A percentile compares a stretch with the other conserved stretches of the same genome.
These are phyloP conservation scores for Labroides dimidiatus DNA, from an alignment of 2,797 vertebrate genomes.

Conservation along the genomic window DNA sequence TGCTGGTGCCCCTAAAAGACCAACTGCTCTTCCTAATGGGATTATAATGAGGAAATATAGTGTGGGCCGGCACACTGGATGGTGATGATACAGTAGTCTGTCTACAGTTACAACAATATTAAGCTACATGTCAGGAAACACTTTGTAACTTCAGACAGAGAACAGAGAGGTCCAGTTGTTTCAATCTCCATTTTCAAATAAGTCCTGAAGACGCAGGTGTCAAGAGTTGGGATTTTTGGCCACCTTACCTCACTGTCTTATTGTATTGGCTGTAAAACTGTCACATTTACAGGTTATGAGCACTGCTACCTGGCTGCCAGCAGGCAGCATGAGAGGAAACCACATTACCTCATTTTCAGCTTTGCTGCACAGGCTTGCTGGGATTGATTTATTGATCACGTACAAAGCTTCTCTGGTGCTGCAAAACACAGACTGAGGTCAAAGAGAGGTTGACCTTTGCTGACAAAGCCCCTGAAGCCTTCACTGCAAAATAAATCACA, in stretches of 20 bases:
- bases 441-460: not conserved
- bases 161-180: conserved; percentile 13
- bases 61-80: conserved; percentile 28
- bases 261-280: conserved; percentile 33
- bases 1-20: conserved; percentile 67
- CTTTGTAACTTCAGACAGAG: conserved; percentile 11
- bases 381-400: conserved; percentile 60
- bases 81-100: conserved; percentile 30
- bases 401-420: conserved; percentile 33
- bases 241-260: conserved; percentile 11
- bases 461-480: conserved; percentile 4
- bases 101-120: conserved; percentile 43
- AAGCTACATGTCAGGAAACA: conserved; percentile 13
- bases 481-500: not conserved
- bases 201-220: not conserved
- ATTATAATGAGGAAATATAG: conserved; percentile 59
- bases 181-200: conserved; percentile 7
- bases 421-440: conserved; percentile 3
- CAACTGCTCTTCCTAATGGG: conserved; percentile 61
- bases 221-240: not conserved
- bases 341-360: conserved; percentile 37
- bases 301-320: conserved; percentile 29
- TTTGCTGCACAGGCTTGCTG: conserved; percentile 38
- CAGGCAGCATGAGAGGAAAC: conserved; percentile 32
- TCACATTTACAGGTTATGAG: conserved; percentile 52